Evolutionary conservation across 2,888 invertebrate species (phyloP).

Genomic region (Pyrochroa serraticornis): DNA sequence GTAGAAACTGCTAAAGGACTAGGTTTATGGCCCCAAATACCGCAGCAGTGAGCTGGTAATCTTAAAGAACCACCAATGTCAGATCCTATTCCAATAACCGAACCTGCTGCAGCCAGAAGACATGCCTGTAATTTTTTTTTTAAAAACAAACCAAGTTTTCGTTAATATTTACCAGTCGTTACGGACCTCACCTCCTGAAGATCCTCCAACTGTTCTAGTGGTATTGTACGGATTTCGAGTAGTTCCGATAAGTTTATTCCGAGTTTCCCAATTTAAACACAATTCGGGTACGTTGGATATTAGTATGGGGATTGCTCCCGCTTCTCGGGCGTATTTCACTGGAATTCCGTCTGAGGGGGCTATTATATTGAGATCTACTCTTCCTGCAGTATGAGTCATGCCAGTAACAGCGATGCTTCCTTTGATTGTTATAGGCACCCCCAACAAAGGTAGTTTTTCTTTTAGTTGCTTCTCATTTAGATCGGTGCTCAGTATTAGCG

Average conservation of each 20-base stretch:
- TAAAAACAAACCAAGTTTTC: conserved; percentile 1
- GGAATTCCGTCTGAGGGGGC: conserved; percentile 72
- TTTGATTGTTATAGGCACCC: conserved; percentile 85
- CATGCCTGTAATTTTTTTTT: conserved; percentile 63
- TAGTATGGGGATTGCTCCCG: conserved; percentile 82
- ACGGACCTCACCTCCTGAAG: conserved; percentile 84
- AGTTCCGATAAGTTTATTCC: conserved; percentile 77
- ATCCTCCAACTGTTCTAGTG: conserved; percentile 79
- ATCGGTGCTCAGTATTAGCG: conserved; percentile 62
- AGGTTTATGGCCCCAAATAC: conserved; percentile 93
- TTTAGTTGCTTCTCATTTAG: conserved; percentile 66
- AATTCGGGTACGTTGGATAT: conserved; percentile 88
- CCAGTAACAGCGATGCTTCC: conserved; percentile 60
- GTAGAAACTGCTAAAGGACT: conserved; percentile 71
- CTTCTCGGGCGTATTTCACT: conserved; percentile 66
- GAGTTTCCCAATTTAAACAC: conserved; percentile 87
- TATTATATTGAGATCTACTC: conserved; percentile 57
- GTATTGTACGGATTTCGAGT: conserved; percentile 85
- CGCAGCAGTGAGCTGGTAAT: conserved; percentile 88
- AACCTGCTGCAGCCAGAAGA: conserved; percentile 78
- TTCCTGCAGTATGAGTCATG: conserved; percentile 73
- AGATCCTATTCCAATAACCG: conserved; percentile 82
- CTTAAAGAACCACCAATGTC: conserved; percentile 91
- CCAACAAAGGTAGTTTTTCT: conserved; percentile 75
- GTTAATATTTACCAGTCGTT: neutral